Conservation (phyloP, 2,113 vertebrate species). For the Saccopteryx bilineata region DNA sequence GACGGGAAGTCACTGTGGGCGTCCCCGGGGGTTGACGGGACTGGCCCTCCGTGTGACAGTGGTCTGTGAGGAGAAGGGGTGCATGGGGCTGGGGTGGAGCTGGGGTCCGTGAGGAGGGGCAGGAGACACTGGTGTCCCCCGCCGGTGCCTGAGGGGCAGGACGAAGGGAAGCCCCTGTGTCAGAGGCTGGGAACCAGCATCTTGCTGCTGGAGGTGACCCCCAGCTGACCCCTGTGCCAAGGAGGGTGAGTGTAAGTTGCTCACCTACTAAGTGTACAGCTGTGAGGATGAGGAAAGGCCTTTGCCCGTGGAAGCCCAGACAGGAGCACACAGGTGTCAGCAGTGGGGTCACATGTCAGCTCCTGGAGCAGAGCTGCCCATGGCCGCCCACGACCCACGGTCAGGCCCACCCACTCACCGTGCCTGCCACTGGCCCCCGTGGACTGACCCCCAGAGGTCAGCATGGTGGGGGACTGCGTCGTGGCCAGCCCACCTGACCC, state of each 20-base stretch:
- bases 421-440: not conserved
- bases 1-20: not conserved
- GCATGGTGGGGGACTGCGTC: not conserved
- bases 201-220: not conserved
- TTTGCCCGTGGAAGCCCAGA: not conserved
- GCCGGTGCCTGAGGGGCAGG: not conserved
- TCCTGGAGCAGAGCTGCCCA: fast-evolving
- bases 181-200: not conserved
- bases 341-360: fast-evolving
- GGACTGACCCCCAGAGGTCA: not conserved
- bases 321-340: not conserved
- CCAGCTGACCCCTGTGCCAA: not conserved
- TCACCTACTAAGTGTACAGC: not conserved
- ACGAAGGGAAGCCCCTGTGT: too few species aligned
- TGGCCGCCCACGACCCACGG: fast-evolving
- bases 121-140: not conserved
- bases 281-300: fast-evolving
- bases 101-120: too few species aligned
- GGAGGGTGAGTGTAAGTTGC: not conserved
- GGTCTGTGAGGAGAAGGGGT: not conserved
- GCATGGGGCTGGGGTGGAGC: not conserved
- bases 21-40: not conserved
- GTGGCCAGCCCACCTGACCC: not conserved
- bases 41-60: fast-evolving
- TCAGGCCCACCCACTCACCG: too few species aligned